These are phyloP conservation scores for Sebastes flavidus DNA, from an alignment of 2,797 vertebrate genomes.

Conservation along the genomic window DNA sequence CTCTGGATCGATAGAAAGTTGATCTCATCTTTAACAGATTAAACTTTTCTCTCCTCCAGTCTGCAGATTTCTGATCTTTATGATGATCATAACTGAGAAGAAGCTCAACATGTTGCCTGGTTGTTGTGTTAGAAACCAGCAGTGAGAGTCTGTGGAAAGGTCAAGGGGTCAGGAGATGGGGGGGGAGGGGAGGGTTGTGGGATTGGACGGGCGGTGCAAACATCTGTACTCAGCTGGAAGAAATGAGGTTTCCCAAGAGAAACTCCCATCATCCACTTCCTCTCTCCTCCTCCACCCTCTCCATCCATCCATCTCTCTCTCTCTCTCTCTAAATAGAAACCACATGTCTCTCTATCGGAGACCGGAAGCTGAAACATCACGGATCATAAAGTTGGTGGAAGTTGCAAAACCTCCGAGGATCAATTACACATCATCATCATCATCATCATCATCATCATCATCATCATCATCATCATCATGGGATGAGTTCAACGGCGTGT, in stretches of 20 bases:
- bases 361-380: constrained; percentile 49
- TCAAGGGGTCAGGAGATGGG: constrained; percentile 31
- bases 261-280: constrained; percentile 72
- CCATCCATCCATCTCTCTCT: background rate
- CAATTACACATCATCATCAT: background rate
- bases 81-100: too few species aligned
- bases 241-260: constrained; percentile 71
- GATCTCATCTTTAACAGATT: too few species aligned
- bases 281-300: constrained; percentile 25
- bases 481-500: too few species aligned
- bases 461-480: too few species aligned
- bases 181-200: background rate
- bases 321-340: constrained; percentile 53
- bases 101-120: background rate
- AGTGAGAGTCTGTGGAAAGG: constrained; percentile 16
- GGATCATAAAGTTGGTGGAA: constrained; percentile 41
- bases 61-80: too few species aligned
- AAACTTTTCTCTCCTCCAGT: too few species aligned
- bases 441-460: too few species aligned
- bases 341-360: constrained; percentile 41
- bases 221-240: constrained; percentile 69
- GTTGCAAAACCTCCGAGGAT: constrained; percentile 18
- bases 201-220: constrained; percentile 28
- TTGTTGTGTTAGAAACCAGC: background rate
- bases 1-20: too few species aligned